Evolutionary conservation across 2,888 invertebrate genomes (phyloP).

Genomic region (Teinopalpus imperialis): DNA sequence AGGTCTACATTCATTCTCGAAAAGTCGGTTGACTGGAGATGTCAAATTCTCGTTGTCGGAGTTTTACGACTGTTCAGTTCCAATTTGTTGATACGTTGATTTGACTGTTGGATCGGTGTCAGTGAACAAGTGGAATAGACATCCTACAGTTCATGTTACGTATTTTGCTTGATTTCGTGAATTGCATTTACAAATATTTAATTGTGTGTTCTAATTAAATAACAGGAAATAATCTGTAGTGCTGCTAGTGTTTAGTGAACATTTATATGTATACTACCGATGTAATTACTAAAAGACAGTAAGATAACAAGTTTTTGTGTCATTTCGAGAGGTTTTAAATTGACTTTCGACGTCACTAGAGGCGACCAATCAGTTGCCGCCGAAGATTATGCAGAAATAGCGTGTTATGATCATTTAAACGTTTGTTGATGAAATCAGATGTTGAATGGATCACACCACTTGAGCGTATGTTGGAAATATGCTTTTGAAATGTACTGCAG

Average conservation of each 20-base stretch:
- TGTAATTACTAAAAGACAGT: slow-evolving; percentile 38
- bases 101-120: slow-evolving; percentile 18
- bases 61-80: slow-evolving; percentile 23
- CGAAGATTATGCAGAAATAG: slow-evolving; percentile 43
- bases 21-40: slow-evolving; percentile 18
- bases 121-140: slow-evolving; percentile 20
- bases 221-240: slow-evolving; percentile 37
- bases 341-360: slow-evolving; percentile 73
- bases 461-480: slow-evolving; percentile 63
- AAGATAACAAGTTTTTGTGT: slow-evolving; percentile 53
- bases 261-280: slow-evolving; percentile 37
- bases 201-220: slow-evolving; percentile 31
- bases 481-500: slow-evolving; percentile 78
- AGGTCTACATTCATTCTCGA: slow-evolving; percentile 13
- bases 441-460: slow-evolving; percentile 57
- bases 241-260: slow-evolving; percentile 50
- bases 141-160: background rate
- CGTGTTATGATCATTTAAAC: slow-evolving; percentile 53
- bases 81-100: slow-evolving; percentile 27
- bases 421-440: slow-evolving; percentile 45
- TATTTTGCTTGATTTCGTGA: slow-evolving; percentile 15
- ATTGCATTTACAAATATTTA: slow-evolving; percentile 15
- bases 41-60: slow-evolving; percentile 13
- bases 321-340: slow-evolving; percentile 55
- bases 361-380: slow-evolving; percentile 65